These are phyloP conservation scores for Conops quadrifasciatus DNA, from an alignment of 2,888 invertebrate species.

Conservation along the genomic window DNA sequence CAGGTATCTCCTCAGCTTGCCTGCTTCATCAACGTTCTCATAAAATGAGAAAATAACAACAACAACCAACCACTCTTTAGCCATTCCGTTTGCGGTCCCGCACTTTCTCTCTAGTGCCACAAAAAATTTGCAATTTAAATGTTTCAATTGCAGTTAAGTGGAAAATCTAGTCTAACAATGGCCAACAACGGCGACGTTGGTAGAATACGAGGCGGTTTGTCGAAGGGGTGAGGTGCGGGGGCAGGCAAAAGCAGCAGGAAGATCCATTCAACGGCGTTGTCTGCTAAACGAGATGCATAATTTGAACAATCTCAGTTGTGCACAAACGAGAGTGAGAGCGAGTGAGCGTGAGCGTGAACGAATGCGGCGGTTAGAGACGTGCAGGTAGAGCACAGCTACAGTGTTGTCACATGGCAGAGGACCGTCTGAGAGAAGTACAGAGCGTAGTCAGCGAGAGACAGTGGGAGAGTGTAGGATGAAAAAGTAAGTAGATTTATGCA, in stretches of 20 bases:
- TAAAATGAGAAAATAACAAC: no score
- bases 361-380: background rate
- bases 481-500: conserved; percentile 22
- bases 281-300: conserved; percentile 17
- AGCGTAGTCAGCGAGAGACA: background rate
- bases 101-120: background rate
- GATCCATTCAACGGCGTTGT: background rate
- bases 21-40: no score
- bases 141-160: conserved; percentile 30
- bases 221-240: no score
- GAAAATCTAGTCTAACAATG: conserved; percentile 22
- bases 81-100: background rate
- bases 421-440: background rate
- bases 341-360: background rate
- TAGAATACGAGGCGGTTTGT: no score
- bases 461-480: background rate
- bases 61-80: background rate
- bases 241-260: no score
- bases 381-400: background rate
- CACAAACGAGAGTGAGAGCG: background rate
- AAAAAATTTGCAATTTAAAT: conserved; percentile 21
- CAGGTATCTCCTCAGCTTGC: no score
- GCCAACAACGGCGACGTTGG: conserved; percentile 6
- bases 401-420: background rate
- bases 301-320: conserved; percentile 15